Base-by-base conservation (phyloP, 2,888 invertebrate genomes). In the Oscheius myriophilus region DNA sequence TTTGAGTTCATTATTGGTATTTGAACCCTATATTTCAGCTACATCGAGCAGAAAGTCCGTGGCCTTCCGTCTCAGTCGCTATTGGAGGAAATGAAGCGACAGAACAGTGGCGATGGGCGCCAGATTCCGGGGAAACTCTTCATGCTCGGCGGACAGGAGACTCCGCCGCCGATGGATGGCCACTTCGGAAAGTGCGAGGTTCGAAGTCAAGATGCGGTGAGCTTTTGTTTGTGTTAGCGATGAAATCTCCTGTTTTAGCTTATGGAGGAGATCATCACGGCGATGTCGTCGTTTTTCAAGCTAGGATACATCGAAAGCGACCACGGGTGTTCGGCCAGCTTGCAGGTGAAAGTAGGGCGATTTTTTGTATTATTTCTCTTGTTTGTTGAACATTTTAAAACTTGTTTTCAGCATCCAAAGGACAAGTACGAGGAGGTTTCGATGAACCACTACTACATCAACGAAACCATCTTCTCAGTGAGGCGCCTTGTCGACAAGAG, bases 21-120 rank as follows among this genome's bases (percentile, higher is more conserved):
- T n/a, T n/a, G n/a, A n/a, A n/a, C n/a, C n/a, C n/a, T n/a, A n/a
- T 53, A 9, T 25, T 54, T 53, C 43, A 65, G 65, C n/a, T 46
- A 65, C 21, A 57, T 57, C 39, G 43, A 39, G n/a, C 42, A 54
- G 21, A 25, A 21, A 12, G 42, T 65, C 57, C 41, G 21, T 12
- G 46, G 55, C n/a, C 54, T 43, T 23, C 65, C 65, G 33, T 6
- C 3, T 9, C 33, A 33, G 33, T 33, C 33, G 33, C 26, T 59
- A 2, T 18, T 53, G 39, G 55, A 63, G 16, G 43, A 43, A 9
- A 63, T 68, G 45, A 45, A 43, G 16, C 25, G 75, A 14, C 72
- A 72, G 42, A 70, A 67, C 43, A 72, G 72, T 62, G 75, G 75
- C 14, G 75, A 75, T 63, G 75, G 75, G 39, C 42, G 75, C 16